Evolutionary conservation across 2,888 invertebrate species (phyloP).

Genomic region (Ephialtes manifestator): DNA sequence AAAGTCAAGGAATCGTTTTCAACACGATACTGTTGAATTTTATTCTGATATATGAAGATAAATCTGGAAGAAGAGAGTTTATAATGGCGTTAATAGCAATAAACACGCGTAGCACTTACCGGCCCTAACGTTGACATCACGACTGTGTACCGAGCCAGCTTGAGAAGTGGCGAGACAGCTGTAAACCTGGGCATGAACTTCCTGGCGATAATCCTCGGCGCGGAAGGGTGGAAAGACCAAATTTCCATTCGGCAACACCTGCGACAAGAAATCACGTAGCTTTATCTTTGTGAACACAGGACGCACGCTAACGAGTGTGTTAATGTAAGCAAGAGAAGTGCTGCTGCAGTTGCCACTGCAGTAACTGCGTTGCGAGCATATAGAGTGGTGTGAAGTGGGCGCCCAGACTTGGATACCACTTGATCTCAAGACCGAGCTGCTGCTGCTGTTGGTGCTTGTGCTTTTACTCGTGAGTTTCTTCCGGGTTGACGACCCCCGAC

Average conservation of each 20-base stretch:
- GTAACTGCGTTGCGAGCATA: slow-evolving; percentile 25
- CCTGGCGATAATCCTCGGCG: slow-evolving; percentile 96
- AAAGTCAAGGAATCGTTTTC: neutral
- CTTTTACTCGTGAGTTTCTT: slow-evolving; percentile 43
- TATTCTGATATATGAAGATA: neutral
- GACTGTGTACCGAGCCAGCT: slow-evolving; percentile 95
- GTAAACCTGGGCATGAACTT: slow-evolving; percentile 97
- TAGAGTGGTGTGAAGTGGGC: slow-evolving; percentile 56
- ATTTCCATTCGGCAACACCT: slow-evolving; percentile 96
- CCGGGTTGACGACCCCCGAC: slow-evolving; percentile 68
- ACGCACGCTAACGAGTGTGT: slow-evolving; percentile 30
- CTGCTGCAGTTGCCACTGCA: neutral
- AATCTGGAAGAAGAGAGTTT: slow-evolving; percentile 32
- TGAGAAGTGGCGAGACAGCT: slow-evolving; percentile 96
- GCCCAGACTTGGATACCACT: slow-evolving; percentile 64
- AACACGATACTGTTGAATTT: neutral
- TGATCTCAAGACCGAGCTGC: slow-evolving; percentile 52
- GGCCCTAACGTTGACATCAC: slow-evolving; percentile 97
- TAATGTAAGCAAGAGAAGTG: slow-evolving; percentile 18
- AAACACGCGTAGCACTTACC: slow-evolving; percentile 89
- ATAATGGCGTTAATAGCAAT: neutral
- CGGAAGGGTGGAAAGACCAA: slow-evolving; percentile 97
- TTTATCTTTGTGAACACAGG: slow-evolving; percentile 21
- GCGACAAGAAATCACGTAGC: slow-evolving; percentile 60
- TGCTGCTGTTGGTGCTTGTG: neutral